A percentile compares a stretch with the other conserved stretches of the same genome.
These are phyloP conservation scores for Thysanoteuthis rhombus DNA, from an alignment of 2,888 invertebrate genomes.

Conservation along the genomic window DNA sequence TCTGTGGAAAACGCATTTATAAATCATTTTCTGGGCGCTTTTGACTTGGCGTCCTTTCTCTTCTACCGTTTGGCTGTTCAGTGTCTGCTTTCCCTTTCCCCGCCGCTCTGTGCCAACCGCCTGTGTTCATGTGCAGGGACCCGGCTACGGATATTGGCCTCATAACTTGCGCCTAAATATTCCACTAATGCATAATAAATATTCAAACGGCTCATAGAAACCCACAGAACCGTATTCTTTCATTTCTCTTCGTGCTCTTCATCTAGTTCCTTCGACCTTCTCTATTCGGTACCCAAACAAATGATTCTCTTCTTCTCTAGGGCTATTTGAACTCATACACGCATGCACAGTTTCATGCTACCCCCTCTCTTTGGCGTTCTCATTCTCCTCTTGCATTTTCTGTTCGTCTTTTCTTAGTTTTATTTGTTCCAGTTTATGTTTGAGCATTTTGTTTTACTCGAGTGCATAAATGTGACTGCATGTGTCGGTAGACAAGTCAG, in stretches of 20 bases:
- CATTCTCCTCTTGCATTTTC: background rate
- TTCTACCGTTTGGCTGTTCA: background rate
- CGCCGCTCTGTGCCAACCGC: background rate
- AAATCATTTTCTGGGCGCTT: background rate
- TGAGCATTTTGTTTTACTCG: background rate
- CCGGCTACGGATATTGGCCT: constrained; percentile 12
- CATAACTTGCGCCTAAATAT: background rate
- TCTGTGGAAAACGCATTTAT: no score
- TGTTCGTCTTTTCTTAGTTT: background rate
- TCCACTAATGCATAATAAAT: constrained; percentile 12
- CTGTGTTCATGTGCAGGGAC: background rate
- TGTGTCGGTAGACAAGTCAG: background rate
- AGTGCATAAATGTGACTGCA: background rate
- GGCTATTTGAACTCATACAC: background rate
- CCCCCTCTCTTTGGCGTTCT: background rate
- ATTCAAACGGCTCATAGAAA: background rate
- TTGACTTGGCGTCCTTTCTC: background rate
- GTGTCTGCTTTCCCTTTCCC: background rate
- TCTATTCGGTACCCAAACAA: constrained; percentile 12
- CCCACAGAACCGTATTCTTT: background rate
- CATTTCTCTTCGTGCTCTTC: background rate
- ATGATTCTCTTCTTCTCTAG: background rate
- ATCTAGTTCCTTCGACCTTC: background rate
- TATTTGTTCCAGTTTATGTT: background rate
- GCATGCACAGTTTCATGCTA: background rate